These are phyloP conservation scores for Callyntrura sp. DNA, from an alignment of 2,888 invertebrate genomes.

Conservation along the genomic window DNA sequence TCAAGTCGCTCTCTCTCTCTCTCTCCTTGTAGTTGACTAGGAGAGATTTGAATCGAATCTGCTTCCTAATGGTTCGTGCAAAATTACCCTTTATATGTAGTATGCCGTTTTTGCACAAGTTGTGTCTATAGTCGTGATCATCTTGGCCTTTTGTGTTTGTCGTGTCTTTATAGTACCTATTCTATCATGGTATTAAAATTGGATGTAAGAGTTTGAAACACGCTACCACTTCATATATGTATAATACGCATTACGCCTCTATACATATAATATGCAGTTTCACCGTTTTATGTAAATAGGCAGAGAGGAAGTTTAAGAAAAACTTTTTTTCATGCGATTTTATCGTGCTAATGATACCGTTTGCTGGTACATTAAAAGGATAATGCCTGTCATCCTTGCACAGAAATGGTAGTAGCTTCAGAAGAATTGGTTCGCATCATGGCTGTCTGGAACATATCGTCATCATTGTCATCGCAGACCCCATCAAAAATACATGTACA, in stretches of 20 bases:
- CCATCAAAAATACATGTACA: conserved; percentile 47
- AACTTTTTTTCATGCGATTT: conserved; percentile 42
- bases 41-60: conserved; percentile 56
- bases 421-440: conserved; percentile 10
- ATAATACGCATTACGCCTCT: conserved; percentile 1
- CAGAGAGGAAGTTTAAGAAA: conserved; percentile 28
- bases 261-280: conserved; percentile 25
- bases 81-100: conserved; percentile 71
- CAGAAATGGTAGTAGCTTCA: neutral
- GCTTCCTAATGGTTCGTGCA: conserved; percentile 75
- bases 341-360: conserved; percentile 66
- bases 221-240: neutral
- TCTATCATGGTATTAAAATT: neutral
- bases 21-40: neutral
- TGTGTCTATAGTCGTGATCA: neutral
- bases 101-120: conserved; percentile 32
- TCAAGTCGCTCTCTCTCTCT: conserved; percentile 54
- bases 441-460: neutral
- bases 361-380: conserved; percentile 54
- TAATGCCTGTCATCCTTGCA: conserved; percentile 30
- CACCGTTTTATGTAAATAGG: neutral
- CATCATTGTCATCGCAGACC: neutral
- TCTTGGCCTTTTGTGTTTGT: neutral
- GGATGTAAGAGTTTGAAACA: neutral
- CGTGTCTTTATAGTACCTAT: neutral